Base-by-base conservation (phyloP, 2,888 invertebrate species). In the Orthosia gothica region DNA sequence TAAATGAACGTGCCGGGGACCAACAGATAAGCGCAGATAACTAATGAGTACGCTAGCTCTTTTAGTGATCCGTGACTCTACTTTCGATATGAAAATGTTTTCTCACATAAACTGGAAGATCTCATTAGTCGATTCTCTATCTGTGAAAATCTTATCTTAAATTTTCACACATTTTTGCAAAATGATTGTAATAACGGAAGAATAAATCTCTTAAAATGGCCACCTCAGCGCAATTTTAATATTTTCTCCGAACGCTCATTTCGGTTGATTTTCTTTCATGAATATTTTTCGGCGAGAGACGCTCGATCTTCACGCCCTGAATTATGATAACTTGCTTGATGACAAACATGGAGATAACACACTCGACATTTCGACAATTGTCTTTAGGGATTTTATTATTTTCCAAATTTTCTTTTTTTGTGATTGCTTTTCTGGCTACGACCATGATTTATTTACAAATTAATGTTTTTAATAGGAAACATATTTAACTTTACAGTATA, bases 171-270 rank as follows among this genome's bases (percentile, higher is more conserved):
- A 64, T 49, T 63, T 73, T 59, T 23, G 49, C 65, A 32, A 76
- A 65, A 73, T 62, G 63, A 52, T 76, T 54, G 23, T 62, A 65
- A 59, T 73, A 62, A 59, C 65, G 57, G 55, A 76, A 67, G 71
- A 74, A 76, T 74, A 76, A 79, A 81, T 82, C 57, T 73, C 20
- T 67, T 67, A 70, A 74, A 81, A 79, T 74, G 74, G 70, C 57
- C n/a, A 76, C 58, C 70, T 58, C 59, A 62, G 61, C 54, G 52
- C 68, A 47, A 72, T 73, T 74, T 72, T 58, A 74, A 79, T 74
- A 74, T 87, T 84, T 73, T 70, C 72, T 64, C n/a, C 26, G 61
- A 83, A 74, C 57, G 47, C 71, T 72, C 55, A 50, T 80, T 76
- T 61, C 58, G 23, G 67, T 75, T 67, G 63, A 74, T 73, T 73